Base-by-base conservation (phyloP, 1,140 invertebrate genomes). In the Piezodorus guildinii region DNA sequence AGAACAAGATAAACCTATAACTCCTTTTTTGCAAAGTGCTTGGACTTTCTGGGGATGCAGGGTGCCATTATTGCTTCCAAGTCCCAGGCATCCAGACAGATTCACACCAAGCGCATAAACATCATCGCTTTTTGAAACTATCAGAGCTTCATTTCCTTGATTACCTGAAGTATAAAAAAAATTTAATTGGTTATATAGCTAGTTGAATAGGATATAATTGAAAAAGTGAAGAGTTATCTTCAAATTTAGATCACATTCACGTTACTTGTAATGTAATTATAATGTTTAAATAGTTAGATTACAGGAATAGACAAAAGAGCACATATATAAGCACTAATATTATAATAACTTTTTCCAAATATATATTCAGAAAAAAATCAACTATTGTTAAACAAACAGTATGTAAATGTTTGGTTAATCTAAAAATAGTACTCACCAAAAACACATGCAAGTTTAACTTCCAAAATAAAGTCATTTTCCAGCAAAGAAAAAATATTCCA, bases 401-500 rank as follows among this genome's bases (percentile, higher is more conserved):
- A 49, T 10, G 8, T 54, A 30, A 39, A 15, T 19, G 10, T 12
- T 52, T 27, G 16, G 6, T 19, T 10, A 17, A 14, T n/a, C n/a
- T n/a, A n/a, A n/a, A n/a, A n/a, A n/a, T n/a, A 59, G 39, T 56
- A 46, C 72, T 70, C 79, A 76, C 83, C 83, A 74, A 82, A 85
- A 14, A 85, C 82, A 69, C 79, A 77, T 27, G 78, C 78, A 66
- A 82, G 76, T 66, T 78, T 77, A 34, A 84, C 77, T 64, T 76
- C 76, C 2, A 72, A 67, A 1, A 80, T 68, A 66, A 83, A 79
- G 39, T 80, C 77, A 9, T 74, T 71, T 27, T 80, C 77, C 23
- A 85, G 70, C 3, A 84, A 71, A 67, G 78, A 80, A 67, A 85
- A 83, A 23, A 84, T 79, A 4, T 80, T 78, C 83, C 83, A 85